Percentiles rank a stretch among this genome's conserved stretches.
Conservation (phyloP, 2,797 vertebrate species). For the Diplodus puntazzo region DNA sequence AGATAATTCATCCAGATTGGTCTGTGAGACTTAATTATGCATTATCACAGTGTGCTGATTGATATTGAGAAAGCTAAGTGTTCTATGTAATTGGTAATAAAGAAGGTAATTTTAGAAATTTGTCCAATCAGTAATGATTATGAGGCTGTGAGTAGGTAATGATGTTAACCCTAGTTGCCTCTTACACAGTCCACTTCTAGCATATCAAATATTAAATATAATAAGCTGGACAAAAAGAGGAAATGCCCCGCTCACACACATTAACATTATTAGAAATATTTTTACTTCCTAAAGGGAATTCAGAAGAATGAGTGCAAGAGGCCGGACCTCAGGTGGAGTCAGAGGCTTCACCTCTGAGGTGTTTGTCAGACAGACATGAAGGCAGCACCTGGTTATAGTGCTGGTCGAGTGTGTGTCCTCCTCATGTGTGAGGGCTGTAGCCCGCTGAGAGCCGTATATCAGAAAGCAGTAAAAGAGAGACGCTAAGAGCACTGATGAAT, state of each 20-base stretch:
- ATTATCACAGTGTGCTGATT: conserved; percentile 83
- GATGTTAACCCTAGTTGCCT: conserved; percentile 81
- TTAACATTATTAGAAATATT: conserved; percentile 33
- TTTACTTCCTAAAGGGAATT: conserved; percentile 20
- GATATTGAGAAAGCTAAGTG: conserved; percentile 86
- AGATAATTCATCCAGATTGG: conserved; percentile 84
- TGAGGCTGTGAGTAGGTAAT: conserved; percentile 81
- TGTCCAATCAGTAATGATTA: conserved; percentile 86
- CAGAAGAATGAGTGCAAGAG: conserved; percentile 29
- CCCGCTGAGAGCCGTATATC: conserved; percentile 75
- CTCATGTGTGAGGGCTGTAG: conserved; percentile 60
- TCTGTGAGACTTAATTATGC: conserved; percentile 83
- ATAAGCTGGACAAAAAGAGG: conserved; percentile 63
- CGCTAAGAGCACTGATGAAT: conserved; percentile 78
- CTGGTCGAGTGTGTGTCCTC: conserved; percentile 66
- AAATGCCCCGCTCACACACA: conserved; percentile 51
- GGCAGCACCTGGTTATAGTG: conserved; percentile 40
- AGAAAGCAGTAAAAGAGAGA: conserved; percentile 77
- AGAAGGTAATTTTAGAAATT: conserved; percentile 84
- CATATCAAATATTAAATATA: conserved; percentile 71
- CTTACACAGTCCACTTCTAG: conserved; percentile 72
- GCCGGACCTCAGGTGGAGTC: conserved; percentile 9
- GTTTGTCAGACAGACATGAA: conserved; percentile 27
- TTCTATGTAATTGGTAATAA: conserved; percentile 87
- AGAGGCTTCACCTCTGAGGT: conserved; percentile 25